Percentiles rank a stretch among this genome's conserved stretches.
Conservation (phyloP, 2,113 vertebrate species). For the Pelmatolapia mariae region DNA sequence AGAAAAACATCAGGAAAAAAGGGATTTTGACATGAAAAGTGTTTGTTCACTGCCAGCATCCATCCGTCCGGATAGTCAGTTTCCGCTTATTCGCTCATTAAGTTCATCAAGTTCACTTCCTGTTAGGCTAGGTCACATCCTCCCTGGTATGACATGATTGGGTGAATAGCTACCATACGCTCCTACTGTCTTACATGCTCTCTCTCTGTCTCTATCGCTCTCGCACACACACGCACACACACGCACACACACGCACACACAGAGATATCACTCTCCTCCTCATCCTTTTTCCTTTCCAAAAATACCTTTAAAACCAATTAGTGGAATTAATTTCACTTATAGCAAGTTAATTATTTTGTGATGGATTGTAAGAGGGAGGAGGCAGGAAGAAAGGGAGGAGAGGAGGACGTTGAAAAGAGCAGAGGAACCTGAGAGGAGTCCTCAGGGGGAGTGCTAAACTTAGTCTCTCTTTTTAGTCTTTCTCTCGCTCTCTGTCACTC, state of each 20-base stretch:
- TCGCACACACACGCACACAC: not conserved
- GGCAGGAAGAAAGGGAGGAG: slow-evolving; percentile 47
- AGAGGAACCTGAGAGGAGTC: slow-evolving; percentile 63
- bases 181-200: not conserved
- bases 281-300: slow-evolving; percentile 56
- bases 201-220: not conserved
- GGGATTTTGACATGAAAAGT: not conserved
- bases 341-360: slow-evolving; percentile 81
- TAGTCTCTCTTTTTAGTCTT: slow-evolving; percentile 55
- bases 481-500: slow-evolving; percentile 20
- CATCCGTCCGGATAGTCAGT: not conserved
- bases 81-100: not conserved
- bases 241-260: not conserved
- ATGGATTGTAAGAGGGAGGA: slow-evolving; percentile 64
- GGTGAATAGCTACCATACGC: slow-evolving; percentile 1
- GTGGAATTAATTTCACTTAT: slow-evolving; percentile 82
- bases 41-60: not conserved
- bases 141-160: slow-evolving; percentile 8
- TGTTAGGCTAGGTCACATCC: slow-evolving; percentile 34
- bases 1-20: not conserved
- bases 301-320: slow-evolving; percentile 81
- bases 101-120: slow-evolving; percentile 40
- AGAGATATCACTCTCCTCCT: not conserved
- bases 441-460: slow-evolving; percentile 68
- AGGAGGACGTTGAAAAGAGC: slow-evolving; percentile 56